Conservation (phyloP, 1,140 invertebrate species). For the Colletes latitarsis region DNA sequence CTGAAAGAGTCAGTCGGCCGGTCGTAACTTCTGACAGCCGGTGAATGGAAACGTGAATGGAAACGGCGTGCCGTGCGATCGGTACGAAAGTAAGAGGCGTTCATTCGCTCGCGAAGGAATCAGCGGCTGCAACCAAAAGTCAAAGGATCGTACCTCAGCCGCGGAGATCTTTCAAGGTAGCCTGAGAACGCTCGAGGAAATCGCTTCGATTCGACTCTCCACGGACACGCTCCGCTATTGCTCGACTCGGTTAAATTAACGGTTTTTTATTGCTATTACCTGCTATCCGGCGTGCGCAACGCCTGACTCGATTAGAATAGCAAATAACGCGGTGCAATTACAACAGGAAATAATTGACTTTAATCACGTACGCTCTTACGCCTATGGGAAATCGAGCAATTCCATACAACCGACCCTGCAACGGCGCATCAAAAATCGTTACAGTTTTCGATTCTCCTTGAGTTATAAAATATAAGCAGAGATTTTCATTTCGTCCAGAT, state of each 20-base stretch:
- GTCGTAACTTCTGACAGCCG: conserved; percentile 61
- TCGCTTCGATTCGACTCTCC: conserved; percentile 11
- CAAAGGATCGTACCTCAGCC: conserved; percentile 48
- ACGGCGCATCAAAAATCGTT: too few species aligned
- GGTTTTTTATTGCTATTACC: background rate
- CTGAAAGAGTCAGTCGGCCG: conserved; percentile 59
- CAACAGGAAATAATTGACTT: conserved; percentile 13
- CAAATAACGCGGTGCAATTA: conserved; percentile 17
- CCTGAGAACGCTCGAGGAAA: conserved; percentile 49
- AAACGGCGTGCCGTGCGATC: conserved; percentile 62
- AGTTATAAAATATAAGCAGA: too few species aligned
- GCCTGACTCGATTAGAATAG: conserved; percentile 12
- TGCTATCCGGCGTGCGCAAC: background rate
- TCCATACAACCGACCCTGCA: too few species aligned
- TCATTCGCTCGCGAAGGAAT: conserved; percentile 52
- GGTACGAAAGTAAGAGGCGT: conserved; percentile 72
- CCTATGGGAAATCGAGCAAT: too few species aligned
- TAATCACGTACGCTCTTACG: too few species aligned
- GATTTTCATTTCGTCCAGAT: too few species aligned
- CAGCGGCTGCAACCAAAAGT: conserved; percentile 50
- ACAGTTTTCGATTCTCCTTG: too few species aligned
- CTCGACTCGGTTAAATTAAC: conserved; percentile 7
- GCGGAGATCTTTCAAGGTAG: conserved; percentile 57
- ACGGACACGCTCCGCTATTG: conserved; percentile 3
- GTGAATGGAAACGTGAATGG: conserved; percentile 72